Percentiles rank a stretch among this genome's conserved stretches.
Conservation (phyloP, 2,797 vertebrate species). For the Cirrhinus molitorella region DNA sequence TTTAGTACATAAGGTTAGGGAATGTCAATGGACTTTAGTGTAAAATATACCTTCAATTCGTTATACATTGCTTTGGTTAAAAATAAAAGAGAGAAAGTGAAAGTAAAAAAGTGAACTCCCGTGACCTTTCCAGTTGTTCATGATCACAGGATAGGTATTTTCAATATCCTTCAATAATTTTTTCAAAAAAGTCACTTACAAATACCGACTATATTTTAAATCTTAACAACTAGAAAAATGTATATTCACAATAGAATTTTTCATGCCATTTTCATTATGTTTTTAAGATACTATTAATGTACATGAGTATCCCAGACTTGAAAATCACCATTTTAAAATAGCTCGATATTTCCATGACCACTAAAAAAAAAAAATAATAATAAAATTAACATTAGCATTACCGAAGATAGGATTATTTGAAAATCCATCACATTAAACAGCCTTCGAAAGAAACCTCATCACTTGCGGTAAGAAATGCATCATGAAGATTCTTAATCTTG, state of each 20-base stretch:
- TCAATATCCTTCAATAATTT: neutral
- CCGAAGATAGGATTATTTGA: conserved; percentile 11
- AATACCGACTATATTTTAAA: neutral
- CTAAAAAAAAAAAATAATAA: neutral
- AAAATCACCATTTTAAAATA: neutral
- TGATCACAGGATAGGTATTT: conserved; percentile 1
- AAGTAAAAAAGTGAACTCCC: neutral
- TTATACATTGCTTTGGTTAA: neutral
- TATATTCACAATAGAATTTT: neutral
- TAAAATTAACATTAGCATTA: neutral
- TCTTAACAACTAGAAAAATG: neutral
- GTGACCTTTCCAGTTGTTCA: neutral
- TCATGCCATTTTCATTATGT: neutral
- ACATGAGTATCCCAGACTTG: neutral
- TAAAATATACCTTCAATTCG: neutral
- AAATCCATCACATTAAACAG: neutral
- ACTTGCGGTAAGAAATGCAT: conserved; percentile 9
- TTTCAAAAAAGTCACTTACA: neutral
- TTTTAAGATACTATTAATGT: neutral
- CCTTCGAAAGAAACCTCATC: neutral
- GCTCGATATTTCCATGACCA: neutral
- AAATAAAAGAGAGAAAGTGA: no score
- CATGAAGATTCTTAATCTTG: conserved; percentile 22
- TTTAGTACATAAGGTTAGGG: neutral
- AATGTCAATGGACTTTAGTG: neutral